A percentile compares a stretch with the other conserved stretches of the same genome.
Evolutionary conservation across 2,797 vertebrate species (phyloP).

Genomic region (Choloepus didactylus): DNA sequence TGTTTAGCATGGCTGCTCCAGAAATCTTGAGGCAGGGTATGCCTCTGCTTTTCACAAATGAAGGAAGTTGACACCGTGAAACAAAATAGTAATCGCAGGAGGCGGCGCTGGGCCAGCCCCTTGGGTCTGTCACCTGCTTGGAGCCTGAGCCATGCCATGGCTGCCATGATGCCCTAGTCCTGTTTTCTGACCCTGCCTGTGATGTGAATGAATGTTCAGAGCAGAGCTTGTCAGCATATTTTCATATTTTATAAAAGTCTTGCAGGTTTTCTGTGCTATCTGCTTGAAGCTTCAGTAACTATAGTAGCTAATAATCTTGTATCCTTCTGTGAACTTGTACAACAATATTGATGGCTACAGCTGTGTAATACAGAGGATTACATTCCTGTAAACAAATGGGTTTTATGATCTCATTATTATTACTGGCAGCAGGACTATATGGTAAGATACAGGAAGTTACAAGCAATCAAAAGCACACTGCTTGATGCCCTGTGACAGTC

Average conservation of each 20-base stretch:
- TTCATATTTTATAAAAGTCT: constrained; percentile 37
- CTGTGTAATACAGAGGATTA: not conserved
- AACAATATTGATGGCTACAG: not conserved
- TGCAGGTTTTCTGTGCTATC: not conserved
- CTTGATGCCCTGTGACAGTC: not conserved
- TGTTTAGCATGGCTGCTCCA: not conserved
- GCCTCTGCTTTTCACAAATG: not conserved
- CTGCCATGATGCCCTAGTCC: not conserved
- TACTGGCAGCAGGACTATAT: not conserved
- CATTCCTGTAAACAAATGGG: not conserved
- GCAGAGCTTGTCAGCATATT: not conserved
- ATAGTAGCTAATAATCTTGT: not conserved
- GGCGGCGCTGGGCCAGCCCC: not conserved
- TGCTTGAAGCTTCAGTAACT: not conserved
- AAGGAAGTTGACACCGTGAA: not conserved
- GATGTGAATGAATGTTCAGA: not conserved
- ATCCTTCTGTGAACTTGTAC: not conserved
- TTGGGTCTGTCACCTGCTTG: not conserved
- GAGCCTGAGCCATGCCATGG: not conserved
- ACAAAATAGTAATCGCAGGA: not conserved
- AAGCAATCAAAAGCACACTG: not conserved
- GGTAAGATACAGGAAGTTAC: constrained; percentile 18
- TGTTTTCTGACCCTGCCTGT: not conserved
- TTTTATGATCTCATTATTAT: not conserved
- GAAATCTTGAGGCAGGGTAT: not conserved